Evolutionary conservation across 1,140 invertebrate species (phyloP).

Genomic region (Diorhabda elongata): DNA sequence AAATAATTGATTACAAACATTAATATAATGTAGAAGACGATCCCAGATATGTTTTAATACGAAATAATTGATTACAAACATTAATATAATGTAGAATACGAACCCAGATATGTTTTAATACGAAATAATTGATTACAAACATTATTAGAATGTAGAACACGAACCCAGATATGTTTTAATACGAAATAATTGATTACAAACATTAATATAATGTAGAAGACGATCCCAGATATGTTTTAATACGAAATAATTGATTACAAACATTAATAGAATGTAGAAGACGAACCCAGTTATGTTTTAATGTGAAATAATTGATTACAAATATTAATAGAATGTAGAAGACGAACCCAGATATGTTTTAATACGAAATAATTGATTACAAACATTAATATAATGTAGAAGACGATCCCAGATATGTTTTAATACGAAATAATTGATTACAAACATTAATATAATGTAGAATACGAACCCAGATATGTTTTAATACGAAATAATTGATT

Average conservation of each 20-base stretch:
- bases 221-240: background rate
- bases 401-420: too few species aligned
- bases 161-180: too few species aligned
- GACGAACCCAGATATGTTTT: constrained; percentile 7
- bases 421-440: too few species aligned
- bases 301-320: too few species aligned
- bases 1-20: background rate
- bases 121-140: background rate
- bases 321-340: background rate
- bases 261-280: background rate
- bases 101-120: constrained; percentile 5
- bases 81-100: background rate
- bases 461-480: constrained; percentile 5
- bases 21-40: too few species aligned
- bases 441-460: background rate
- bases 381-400: background rate
- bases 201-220: background rate
- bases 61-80: too few species aligned
- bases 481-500: background rate
- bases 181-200: too few species aligned
- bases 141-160: background rate
- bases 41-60: too few species aligned
- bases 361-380: background rate
- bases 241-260: background rate
- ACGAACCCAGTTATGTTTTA: too few species aligned